Base-by-base conservation (phyloP, 2,888 invertebrate genomes). In the Seira ritae region DNA sequence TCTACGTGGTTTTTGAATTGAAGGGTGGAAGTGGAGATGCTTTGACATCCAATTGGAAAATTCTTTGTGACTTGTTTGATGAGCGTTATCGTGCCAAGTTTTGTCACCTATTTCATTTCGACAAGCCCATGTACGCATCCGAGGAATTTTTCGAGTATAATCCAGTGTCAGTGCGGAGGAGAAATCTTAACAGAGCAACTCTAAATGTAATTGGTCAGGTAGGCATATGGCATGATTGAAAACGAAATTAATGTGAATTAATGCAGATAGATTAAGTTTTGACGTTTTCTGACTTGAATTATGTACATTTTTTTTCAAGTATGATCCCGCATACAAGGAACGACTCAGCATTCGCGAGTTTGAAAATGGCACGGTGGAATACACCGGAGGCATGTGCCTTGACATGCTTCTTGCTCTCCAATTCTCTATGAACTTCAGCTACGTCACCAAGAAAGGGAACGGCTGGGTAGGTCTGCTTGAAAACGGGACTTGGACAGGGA, bases 401-500 rank as follows among this genome's bases (percentile, higher is more conserved):
- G 78, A 83, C 1, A 62, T 74, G 12, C 66, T 83, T 17, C 24
- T 74, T 3, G 78, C 70, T 0, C 24, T 83, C 24, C 78, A 83
- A 65, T n/a, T 75, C n/a, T n/a, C 73, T 8, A 24, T 83, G 69
- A 78, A 79, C 23, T 83, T 83, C 23, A 82, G 77, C 19, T 78
- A 73, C 66, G n/a, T 66, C 12, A 24, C 78, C 6, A 17, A 78
- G 24, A 69, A 83, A 24, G 83, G 83, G 15, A 74, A 78, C 19
- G 83, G 83, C 20, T 79, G 83, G 83, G 37, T 69, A 15, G 83
- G 74, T 3, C 8, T 74, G 0, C 31, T 70, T 55, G 78, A 73
- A 42, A 83, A 83, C 50, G 78, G 78, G 0, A 65, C 78, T 23
- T 83, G 78, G 78, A 79, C 78, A 1, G 83, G 83, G n/a, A 78